These are phyloP conservation scores for Glareola pratincola DNA, from an alignment of 2,113 vertebrate species.

Conservation along the genomic window DNA sequence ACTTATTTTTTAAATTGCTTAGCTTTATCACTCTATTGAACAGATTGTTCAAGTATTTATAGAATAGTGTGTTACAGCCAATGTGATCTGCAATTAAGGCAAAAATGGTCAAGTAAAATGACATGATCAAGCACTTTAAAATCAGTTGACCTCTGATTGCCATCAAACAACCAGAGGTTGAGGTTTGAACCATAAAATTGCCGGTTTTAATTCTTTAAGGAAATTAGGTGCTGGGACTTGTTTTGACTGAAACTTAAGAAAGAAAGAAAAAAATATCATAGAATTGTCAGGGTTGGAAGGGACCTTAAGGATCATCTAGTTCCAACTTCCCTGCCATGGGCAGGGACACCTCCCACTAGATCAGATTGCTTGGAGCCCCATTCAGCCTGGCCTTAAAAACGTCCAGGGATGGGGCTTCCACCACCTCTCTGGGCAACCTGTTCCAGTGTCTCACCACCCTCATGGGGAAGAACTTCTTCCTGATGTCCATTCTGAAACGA, in stretches of 20 bases:
- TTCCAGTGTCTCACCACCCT: too few species aligned
- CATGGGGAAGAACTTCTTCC: too few species aligned
- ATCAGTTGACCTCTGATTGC: constrained; percentile 46
- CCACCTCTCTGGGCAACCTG: too few species aligned
- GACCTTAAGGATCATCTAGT: too few species aligned
- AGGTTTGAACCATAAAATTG: constrained; percentile 1
- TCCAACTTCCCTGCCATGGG: too few species aligned
- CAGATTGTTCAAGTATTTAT: constrained; percentile 59
- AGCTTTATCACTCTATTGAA: constrained; percentile 68
- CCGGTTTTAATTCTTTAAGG: background rate
- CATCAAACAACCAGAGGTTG: constrained; percentile 27
- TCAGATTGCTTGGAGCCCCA: too few species aligned
- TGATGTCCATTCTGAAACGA: too few species aligned
- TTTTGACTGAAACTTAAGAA: constrained; percentile 37
- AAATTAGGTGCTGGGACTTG: constrained; percentile 1
- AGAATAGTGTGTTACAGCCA: constrained; percentile 41
- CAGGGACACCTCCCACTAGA: too few species aligned
- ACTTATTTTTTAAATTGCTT: constrained; percentile 71
- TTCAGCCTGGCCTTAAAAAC: too few species aligned
- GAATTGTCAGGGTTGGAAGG: too few species aligned
- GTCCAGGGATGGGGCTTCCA: too few species aligned
- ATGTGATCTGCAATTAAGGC: constrained; percentile 28
- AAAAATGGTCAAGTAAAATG: constrained; percentile 52
- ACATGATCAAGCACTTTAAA: constrained; percentile 44
- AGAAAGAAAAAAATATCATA: background rate